Evolutionary conservation across 2,113 vertebrate species (phyloP).

Genomic region (Tenebrosternarchus preto): DNA sequence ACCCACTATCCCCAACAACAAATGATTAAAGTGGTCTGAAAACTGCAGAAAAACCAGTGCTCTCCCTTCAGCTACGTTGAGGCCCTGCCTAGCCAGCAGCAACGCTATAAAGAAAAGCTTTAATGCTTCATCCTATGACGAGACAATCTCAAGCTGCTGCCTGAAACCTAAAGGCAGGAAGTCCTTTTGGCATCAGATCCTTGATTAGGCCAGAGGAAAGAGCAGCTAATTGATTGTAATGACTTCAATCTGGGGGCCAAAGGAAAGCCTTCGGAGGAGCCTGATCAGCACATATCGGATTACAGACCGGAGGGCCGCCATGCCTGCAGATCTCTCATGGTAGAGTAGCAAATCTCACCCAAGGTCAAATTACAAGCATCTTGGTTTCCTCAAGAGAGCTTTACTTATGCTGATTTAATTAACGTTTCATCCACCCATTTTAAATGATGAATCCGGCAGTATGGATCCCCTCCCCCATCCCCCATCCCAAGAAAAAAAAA

Average conservation of each 20-base stretch:
- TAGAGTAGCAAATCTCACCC: background rate
- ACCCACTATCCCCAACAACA: background rate
- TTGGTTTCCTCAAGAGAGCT: slow-evolving; percentile 23
- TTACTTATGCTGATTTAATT: slow-evolving; percentile 4
- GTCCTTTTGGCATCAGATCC: slow-evolving; percentile 51
- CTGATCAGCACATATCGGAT: slow-evolving; percentile 29
- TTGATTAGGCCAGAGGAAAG: slow-evolving; percentile 62
- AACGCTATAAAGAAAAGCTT: background rate
- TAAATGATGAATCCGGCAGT: slow-evolving; percentile 16
- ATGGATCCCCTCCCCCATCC: background rate
- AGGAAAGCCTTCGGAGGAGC: slow-evolving; percentile 29
- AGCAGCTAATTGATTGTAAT: slow-evolving; percentile 64
- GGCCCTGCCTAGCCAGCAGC: slow-evolving; percentile 17
- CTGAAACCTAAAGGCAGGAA: slow-evolving; percentile 55
- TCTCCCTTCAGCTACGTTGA: background rate
- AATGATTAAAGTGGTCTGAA: background rate
- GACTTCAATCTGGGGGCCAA: slow-evolving; percentile 57
- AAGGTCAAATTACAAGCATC: slow-evolving; percentile 28
- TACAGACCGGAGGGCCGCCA: slow-evolving; percentile 15
- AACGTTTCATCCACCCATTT: slow-evolving; percentile 10
- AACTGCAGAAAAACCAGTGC: background rate
- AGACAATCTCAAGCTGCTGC: slow-evolving; percentile 49
- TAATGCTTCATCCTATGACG: slow-evolving; percentile 18
- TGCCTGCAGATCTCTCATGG: slow-evolving; percentile 1
- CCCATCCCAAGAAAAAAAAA: no score